These are phyloP conservation scores for Erethizon dorsatum DNA, from an alignment of 2,797 vertebrate genomes.

Conservation along the genomic window DNA sequence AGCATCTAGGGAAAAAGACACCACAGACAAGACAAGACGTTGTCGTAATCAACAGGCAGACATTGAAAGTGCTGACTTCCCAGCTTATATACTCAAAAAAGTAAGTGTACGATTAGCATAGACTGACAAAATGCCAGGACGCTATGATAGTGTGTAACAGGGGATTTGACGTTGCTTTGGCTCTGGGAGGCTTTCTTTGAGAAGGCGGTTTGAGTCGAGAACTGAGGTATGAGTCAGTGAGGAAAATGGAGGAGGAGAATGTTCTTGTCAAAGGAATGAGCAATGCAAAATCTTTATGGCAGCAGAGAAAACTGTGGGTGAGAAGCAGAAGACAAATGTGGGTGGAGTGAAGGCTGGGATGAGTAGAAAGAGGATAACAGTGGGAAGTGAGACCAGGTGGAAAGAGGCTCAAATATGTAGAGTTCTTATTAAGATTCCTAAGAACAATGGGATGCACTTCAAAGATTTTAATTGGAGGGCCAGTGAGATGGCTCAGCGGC, in stretches of 20 bases:
- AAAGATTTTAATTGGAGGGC: slow-evolving; percentile 46
- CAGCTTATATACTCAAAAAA: not conserved
- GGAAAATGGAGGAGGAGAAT: not conserved
- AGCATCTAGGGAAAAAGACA: not conserved
- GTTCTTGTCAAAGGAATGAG: not conserved
- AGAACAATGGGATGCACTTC: not conserved
- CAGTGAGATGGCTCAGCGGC: too few relatives aligned
- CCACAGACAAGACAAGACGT: not conserved
- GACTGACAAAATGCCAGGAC: not conserved
- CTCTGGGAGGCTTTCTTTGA: not conserved
- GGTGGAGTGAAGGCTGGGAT: not conserved
- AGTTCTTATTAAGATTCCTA: not conserved
- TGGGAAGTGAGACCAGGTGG: not conserved
- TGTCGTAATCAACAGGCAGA: not conserved
- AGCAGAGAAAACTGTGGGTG: not conserved
- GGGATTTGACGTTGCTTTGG: not conserved
- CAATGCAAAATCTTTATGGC: not conserved
- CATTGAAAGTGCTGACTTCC: not conserved
- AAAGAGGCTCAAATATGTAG: not conserved
- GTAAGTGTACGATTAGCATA: not conserved
- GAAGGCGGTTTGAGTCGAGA: slow-evolving; percentile 15
- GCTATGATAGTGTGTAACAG: not conserved
- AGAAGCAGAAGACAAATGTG: slow-evolving; percentile 6
- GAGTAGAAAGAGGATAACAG: not conserved
- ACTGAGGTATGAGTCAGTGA: not conserved